Evolutionary conservation across 53 echinoderm and acorn worm genomes (phyloP), one percentile per base, ranked within the genome.

Genomic region (Antedon mediterranea): DNA sequence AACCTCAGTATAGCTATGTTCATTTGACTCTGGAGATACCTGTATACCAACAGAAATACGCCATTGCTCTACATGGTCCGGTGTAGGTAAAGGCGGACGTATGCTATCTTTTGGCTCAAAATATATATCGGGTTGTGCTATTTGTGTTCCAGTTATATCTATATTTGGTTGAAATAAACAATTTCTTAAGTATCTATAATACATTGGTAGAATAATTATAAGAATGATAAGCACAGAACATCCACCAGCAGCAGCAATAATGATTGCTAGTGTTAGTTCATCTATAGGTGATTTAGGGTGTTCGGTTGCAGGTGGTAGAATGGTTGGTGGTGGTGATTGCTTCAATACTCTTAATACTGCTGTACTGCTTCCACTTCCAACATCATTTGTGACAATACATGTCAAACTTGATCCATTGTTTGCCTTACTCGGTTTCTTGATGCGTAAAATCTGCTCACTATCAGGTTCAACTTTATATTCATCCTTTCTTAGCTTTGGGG

Each of bases 131-230:
- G 57, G 57, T 23, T 57, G 57, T 1, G 57, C 57, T 18, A 57
- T 57, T 57, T 57, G 57, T 11, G 20, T 57, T 57, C 7, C 57
- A 15, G 7, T 57, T 23, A 57, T 11, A 57, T 57, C 57, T 18
- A 57, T 57, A 57, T 57, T 57, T 57, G 57, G 57, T 57, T 57
- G 57, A 57, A 57, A 57, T 57, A 57, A 57, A 57, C 57, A 57
- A 57, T 57, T 57, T 57, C 23, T 57, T 18, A 57, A 18, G 20
- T 57, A 57, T 18, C 57, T 57, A 57, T 57, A 57, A 57, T 57
- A 57, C 57, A 57, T 57, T 57, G 57, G 57, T 57, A 57, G 57
- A 57, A 57, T 57, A 18, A 57, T 57, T 57, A 57, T 57, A 18
- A 57, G 57, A 57, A 57, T 57, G 23, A 57, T 57, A 11, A 57